Conservation (phyloP, 35 echinoderm and acorn worm species). For the Holothuria glaberrima region DNA sequence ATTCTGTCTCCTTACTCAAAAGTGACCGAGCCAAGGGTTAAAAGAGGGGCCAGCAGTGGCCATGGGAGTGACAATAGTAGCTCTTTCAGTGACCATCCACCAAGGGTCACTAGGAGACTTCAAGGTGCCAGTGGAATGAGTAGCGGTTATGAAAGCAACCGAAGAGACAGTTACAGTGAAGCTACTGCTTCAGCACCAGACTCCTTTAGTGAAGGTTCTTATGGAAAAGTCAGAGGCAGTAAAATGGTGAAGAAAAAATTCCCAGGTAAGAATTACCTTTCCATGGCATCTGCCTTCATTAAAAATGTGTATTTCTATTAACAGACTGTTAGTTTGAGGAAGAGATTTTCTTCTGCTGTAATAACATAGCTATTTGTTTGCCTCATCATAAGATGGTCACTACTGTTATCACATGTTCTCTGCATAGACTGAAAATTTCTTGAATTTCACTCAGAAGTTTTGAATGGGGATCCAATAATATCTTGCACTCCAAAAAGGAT, state of each 20-base stretch:
- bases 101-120: constrained; percentile 53
- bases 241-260: constrained; percentile 92
- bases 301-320: background rate
- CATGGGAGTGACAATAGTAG: constrained; percentile 99
- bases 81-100: constrained; percentile 83
- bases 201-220: constrained; percentile 90
- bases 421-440: background rate
- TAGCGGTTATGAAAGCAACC: constrained; percentile 98
- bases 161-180: constrained; percentile 90
- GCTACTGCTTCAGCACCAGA: constrained; percentile 88
- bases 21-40: constrained; percentile 82
- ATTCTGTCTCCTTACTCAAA: constrained; percentile 98
- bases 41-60: constrained; percentile 85
- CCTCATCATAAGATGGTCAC: background rate
- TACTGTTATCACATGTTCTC: background rate
- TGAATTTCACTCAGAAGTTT: too few relatives aligned
- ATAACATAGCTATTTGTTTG: background rate
- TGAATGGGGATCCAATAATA: too few relatives aligned
- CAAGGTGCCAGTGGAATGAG: constrained; percentile 85
- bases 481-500: too few relatives aligned
- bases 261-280: constrained; percentile 51
- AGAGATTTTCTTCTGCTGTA: background rate
- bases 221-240: constrained; percentile 79
- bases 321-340: background rate
- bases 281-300: background rate